Conservation (phyloP, 2,113 vertebrate species). For the Parotia lawesii region DNA sequence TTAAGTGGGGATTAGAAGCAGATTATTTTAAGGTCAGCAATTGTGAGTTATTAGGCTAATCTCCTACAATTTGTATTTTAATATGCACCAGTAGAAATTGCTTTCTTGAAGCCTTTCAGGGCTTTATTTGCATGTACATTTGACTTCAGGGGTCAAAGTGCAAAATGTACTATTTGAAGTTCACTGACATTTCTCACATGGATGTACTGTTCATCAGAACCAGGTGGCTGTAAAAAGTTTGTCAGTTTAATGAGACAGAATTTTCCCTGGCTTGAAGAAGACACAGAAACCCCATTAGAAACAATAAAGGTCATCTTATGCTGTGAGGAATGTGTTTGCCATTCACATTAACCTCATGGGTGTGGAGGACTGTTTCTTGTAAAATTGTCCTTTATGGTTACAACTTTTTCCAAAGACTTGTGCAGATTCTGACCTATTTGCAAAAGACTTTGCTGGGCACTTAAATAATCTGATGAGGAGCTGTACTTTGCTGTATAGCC, state of each 20-base stretch:
- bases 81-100: neutral
- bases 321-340: neutral
- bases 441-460: neutral
- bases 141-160: neutral
- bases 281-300: neutral
- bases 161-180: neutral
- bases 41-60: neutral
- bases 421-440: neutral
- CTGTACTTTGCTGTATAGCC: neutral
- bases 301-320: neutral
- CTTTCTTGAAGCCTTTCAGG: neutral
- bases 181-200: neutral
- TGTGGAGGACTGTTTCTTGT: neutral
- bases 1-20: neutral
- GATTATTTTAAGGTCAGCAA: neutral
- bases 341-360: neutral
- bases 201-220: neutral
- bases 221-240: neutral
- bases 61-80: slow-evolving; percentile 1
- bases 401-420: neutral
- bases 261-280: neutral
- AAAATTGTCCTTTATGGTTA: neutral
- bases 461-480: neutral
- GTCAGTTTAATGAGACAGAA: neutral
- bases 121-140: neutral